Conservation (phyloP, 2,113 vertebrate species). For the Mus pahari region DNA sequence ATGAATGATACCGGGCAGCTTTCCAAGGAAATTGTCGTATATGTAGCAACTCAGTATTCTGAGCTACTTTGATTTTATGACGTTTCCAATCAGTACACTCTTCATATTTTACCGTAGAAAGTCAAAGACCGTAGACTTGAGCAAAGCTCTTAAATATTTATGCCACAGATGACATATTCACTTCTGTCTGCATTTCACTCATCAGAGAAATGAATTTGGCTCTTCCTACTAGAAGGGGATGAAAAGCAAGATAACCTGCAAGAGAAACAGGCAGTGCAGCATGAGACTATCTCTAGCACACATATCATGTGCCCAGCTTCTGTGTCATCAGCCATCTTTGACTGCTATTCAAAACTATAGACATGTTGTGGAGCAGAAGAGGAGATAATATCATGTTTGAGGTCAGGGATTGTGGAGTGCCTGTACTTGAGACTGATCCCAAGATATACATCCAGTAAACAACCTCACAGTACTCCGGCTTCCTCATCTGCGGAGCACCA, state of each 20-base stretch:
- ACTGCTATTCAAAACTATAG: not conserved
- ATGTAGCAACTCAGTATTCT: not conserved
- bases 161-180: not conserved
- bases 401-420: not conserved
- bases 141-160: constrained; percentile 34
- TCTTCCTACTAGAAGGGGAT: not conserved
- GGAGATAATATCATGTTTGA: too few relatives aligned
- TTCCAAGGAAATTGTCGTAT: not conserved
- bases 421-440: not conserved
- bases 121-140: not conserved
- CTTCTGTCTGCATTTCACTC: not conserved
- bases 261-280: not conserved
- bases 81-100: not conserved
- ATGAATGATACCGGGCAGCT: not conserved
- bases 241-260: not conserved
- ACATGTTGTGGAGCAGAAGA: not conserved
- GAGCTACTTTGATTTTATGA: constrained; percentile 1
- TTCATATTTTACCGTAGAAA: not conserved
- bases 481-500: not conserved
- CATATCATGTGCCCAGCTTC: not conserved
- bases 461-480: not conserved
- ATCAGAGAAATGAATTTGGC: not conserved
- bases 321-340: not conserved
- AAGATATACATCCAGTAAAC: not conserved
- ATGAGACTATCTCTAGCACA: not conserved